phyloP scores from a whole-genome alignment of 2,888 invertebrate genomes.

The Patella depressa region DNA sequence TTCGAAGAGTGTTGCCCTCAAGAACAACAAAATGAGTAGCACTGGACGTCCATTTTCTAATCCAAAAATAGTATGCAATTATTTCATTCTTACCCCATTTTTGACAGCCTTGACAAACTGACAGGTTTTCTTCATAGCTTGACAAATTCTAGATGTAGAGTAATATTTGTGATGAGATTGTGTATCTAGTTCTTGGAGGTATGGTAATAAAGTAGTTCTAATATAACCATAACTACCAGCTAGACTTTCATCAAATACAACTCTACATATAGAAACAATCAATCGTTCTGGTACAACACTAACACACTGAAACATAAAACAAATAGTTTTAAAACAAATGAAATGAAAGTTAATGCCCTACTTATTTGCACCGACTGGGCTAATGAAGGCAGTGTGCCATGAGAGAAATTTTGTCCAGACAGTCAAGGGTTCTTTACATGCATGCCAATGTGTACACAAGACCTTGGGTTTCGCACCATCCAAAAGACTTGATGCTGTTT shows the following conservation, averaged over 20 bases:
- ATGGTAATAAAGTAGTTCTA: constrained; percentile 49
- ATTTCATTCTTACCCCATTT: constrained; percentile 39
- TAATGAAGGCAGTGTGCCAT: no score
- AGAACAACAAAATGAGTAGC: no score
- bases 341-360: no score
- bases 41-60: no score
- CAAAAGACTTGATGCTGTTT: no score
- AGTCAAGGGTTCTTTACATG: no score
- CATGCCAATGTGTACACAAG: no score
- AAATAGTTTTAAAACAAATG: neutral
- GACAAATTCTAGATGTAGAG: constrained; percentile 51
- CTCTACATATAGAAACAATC: constrained; percentile 43
- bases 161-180: constrained; percentile 51
- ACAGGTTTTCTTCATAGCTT: constrained; percentile 62
- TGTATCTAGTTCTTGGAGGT: constrained; percentile 52
- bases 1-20: no score
- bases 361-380: no score
- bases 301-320: constrained; percentile 22
- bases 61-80: no score
- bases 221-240: constrained; percentile 53
- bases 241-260: constrained; percentile 63
- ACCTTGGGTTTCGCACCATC: no score
- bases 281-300: constrained; percentile 56
- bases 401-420: no score
- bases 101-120: constrained; percentile 54